These are phyloP conservation scores for Aradophagus sp. DNA, from an alignment of 1,140 invertebrate species.

Conservation along the genomic window DNA sequence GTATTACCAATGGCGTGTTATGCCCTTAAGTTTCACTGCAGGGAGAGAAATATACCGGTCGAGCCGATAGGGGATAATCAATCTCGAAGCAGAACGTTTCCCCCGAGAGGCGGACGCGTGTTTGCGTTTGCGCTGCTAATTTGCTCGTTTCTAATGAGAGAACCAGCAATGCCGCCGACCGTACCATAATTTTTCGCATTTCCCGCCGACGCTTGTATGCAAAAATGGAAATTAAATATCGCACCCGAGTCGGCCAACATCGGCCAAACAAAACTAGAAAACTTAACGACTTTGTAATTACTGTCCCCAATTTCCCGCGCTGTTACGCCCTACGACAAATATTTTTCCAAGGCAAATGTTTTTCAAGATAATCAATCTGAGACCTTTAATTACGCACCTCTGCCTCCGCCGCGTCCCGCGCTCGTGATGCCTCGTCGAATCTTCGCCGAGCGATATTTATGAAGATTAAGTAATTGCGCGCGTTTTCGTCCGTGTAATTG, in stretches of 20 bases:
- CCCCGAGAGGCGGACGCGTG: slow-evolving; percentile 60
- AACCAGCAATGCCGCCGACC: slow-evolving; percentile 57
- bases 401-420: no score
- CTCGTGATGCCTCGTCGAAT: no score
- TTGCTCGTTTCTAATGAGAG: slow-evolving; percentile 70
- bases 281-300: background rate
- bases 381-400: no score
- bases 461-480: no score
- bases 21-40: slow-evolving; percentile 59
- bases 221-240: slow-evolving; percentile 34
- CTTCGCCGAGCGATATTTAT: no score
- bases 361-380: slow-evolving; percentile 1
- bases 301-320: no score
- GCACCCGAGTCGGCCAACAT: no score
- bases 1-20: slow-evolving; percentile 63
- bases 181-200: slow-evolving; percentile 47
- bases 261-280: slow-evolving; percentile 6
- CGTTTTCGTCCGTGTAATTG: slow-evolving; percentile 1
- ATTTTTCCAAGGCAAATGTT: background rate
- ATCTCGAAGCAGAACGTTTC: slow-evolving; percentile 63
- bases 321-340: no score
- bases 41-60: slow-evolving; percentile 63
- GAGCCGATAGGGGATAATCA: slow-evolving; percentile 73
- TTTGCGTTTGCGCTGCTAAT: slow-evolving; percentile 69
- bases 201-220: slow-evolving; percentile 12